phyloP scores from a whole-genome alignment of 2,888 invertebrate genomes.

The Anorthoa munda region DNA sequence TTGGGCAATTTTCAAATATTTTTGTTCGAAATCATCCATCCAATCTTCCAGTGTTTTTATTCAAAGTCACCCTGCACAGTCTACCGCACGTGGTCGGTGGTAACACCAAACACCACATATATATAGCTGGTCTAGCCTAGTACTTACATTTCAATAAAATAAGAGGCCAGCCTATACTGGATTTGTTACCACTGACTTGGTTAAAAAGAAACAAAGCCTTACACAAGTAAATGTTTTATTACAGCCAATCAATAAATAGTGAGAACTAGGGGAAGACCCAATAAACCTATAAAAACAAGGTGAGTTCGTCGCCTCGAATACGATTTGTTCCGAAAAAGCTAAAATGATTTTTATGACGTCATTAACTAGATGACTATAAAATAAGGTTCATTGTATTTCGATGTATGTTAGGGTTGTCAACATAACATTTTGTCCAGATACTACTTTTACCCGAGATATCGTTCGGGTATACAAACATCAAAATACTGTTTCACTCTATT shows the following conservation, averaged over 20 bases:
- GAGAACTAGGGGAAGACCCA: constrained; percentile 23
- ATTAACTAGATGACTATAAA: constrained; percentile 67
- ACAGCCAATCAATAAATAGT: constrained; percentile 31
- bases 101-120: too few species aligned
- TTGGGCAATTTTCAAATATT: neutral
- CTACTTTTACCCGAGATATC: neutral
- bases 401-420: constrained; percentile 45
- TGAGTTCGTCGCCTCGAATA: constrained; percentile 44
- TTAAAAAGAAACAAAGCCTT: too few species aligned
- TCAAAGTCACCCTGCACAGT: neutral
- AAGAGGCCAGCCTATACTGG: neutral
- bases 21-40: neutral
- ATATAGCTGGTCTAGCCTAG: too few species aligned
- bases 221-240: neutral
- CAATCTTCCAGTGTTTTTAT: neutral
- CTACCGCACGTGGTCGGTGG: neutral
- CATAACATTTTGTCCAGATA: neutral
- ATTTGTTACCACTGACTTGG: neutral
- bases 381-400: constrained; percentile 64
- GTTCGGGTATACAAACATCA: neutral
- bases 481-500: too few species aligned
- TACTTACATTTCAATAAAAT: neutral
- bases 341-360: constrained; percentile 69
- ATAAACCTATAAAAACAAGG: constrained; percentile 55
- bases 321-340: constrained; percentile 62